phyloP scores from a whole-genome alignment of 2,797 vertebrate species.

The Oryzias dopingdopingensis region DNA sequence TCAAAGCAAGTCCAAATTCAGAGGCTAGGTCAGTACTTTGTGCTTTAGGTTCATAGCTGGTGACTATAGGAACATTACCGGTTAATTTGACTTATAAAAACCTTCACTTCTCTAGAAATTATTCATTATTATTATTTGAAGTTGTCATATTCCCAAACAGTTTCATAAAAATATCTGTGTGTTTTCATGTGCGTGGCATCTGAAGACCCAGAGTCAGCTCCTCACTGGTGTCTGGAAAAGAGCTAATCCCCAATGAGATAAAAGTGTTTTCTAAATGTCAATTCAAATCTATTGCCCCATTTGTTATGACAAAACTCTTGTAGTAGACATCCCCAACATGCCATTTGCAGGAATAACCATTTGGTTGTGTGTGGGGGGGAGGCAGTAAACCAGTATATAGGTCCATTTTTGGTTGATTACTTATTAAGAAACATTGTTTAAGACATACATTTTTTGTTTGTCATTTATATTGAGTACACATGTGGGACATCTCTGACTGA shows the following conservation, averaged over 20 bases:
- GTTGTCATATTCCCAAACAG: not conserved
- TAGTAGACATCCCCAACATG: slow-evolving; percentile 11
- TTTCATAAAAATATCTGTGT: not conserved
- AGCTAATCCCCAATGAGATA: slow-evolving; percentile 41
- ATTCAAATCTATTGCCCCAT: slow-evolving; percentile 35
- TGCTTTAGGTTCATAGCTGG: too few species aligned
- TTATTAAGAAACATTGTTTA: too few species aligned
- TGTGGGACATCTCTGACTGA: too few species aligned
- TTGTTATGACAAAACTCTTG: slow-evolving; percentile 11
- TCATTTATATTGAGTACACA: too few species aligned
- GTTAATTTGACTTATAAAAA: too few species aligned
- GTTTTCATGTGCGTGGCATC: slow-evolving; percentile 7
- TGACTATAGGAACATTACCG: too few species aligned
- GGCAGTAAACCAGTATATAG: too few species aligned
- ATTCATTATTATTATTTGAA: slow-evolving; percentile 2
- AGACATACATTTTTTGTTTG: too few species aligned
- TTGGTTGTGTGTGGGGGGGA: not conserved
- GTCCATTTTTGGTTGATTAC: too few species aligned
- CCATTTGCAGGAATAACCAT: slow-evolving; percentile 18
- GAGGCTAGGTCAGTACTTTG: too few species aligned
- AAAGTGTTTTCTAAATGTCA: slow-evolving; percentile 57
- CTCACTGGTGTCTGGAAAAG: slow-evolving; percentile 32
- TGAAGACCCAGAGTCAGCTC: slow-evolving; percentile 30
- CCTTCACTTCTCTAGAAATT: too few species aligned
- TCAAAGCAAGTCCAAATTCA: too few species aligned